phyloP scores from a whole-genome alignment of 1,140 invertebrate genomes.

The Diprion similis region DNA sequence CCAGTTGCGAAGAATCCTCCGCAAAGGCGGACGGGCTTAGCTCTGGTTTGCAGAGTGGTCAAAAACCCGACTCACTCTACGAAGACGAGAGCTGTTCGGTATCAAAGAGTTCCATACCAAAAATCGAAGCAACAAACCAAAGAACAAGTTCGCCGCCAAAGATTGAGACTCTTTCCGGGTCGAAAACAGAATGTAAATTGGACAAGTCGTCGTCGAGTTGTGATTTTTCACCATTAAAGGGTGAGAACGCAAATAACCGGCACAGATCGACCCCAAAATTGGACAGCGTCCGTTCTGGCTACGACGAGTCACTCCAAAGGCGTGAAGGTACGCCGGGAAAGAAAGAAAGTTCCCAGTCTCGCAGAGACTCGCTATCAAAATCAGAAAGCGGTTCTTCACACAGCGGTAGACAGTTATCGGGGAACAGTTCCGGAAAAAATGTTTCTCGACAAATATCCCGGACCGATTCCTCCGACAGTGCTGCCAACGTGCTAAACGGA shows the following conservation, averaged over 20 bases:
- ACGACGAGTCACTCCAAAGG: constrained; percentile 14
- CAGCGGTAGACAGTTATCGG: constrained; percentile 41
- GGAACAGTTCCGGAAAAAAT: constrained; percentile 46
- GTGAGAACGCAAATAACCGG: constrained; percentile 28
- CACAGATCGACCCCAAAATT: constrained; percentile 33
- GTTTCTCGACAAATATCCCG: constrained; percentile 49
- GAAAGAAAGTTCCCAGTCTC: constrained; percentile 21
- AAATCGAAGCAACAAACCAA: constrained; percentile 32
- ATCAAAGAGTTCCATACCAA: constrained; percentile 31
- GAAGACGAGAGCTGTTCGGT: constrained; percentile 26
- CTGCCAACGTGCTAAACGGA: constrained; percentile 56
- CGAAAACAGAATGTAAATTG: constrained; percentile 37
- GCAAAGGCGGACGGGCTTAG: background rate
- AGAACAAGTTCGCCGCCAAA: constrained; percentile 33
- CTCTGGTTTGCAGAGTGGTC: background rate
- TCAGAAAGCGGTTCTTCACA: constrained; percentile 43
- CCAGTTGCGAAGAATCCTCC: background rate
- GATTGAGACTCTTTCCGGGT: constrained; percentile 28
- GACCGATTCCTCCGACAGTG: constrained; percentile 42
- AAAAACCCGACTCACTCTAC: constrained; percentile 10
- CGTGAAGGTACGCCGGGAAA: constrained; percentile 21
- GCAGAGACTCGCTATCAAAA: constrained; percentile 37
- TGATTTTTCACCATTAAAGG: constrained; percentile 23
- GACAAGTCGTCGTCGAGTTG: constrained; percentile 28
- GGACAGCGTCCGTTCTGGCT: constrained; percentile 12